phyloP scores from a whole-genome alignment of 2,888 invertebrate species.

The Saturnia japonica region DNA sequence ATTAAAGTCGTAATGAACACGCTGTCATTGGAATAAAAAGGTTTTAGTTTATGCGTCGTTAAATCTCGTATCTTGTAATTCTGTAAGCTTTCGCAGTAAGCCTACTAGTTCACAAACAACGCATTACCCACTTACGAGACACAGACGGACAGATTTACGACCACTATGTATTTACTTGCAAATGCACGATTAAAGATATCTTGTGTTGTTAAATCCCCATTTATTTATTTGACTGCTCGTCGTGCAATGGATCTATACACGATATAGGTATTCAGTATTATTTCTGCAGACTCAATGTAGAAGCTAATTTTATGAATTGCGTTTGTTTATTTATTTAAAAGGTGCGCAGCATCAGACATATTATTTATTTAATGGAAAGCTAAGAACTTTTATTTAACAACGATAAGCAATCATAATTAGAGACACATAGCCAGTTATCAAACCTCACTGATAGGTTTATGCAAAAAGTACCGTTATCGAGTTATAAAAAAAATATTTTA shows the following conservation, averaged over 20 bases:
- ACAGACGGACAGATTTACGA: slow-evolving; percentile 58
- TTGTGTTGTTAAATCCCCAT: background rate
- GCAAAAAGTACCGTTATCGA: no score
- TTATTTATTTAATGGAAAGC: no score
- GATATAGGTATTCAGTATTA: background rate
- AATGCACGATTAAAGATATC: background rate
- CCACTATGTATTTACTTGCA: slow-evolving; percentile 23
- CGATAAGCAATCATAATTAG: no score
- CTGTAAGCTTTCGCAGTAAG: slow-evolving; percentile 5
- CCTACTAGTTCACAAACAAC: background rate
- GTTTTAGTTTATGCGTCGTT: background rate
- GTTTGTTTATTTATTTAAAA: no score
- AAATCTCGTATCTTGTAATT: background rate
- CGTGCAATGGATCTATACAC: background rate
- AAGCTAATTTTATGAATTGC: background rate
- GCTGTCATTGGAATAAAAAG: background rate
- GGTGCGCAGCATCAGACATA: no score
- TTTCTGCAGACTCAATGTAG: background rate
- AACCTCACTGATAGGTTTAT: no score
- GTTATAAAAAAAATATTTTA: no score
- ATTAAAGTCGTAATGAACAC: background rate
- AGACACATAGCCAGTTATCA: no score
- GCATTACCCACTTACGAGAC: slow-evolving; percentile 43
- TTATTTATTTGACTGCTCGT: background rate
- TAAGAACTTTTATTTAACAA: no score